Conservation (phyloP, 1,140 invertebrate genomes). For the Olivierus martensii region DNA sequence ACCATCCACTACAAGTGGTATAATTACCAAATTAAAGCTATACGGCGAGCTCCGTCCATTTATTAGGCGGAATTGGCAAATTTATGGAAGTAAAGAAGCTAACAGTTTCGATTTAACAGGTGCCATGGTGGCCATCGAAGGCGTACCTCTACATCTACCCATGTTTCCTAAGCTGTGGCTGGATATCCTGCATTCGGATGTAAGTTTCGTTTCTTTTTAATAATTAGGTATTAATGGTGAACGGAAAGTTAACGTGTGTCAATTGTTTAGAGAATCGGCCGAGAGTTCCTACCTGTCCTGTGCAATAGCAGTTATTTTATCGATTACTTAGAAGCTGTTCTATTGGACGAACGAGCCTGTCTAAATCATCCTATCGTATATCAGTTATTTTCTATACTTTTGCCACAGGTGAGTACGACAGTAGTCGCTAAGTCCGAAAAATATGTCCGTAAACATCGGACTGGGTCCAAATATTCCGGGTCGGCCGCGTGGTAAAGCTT, state of each 20-base stretch:
- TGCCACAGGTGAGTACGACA: slow-evolving; percentile 55
- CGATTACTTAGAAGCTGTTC: slow-evolving; percentile 65
- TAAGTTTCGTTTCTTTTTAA: slow-evolving; percentile 2
- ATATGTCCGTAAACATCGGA: too few species aligned
- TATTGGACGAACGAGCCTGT: slow-evolving; percentile 61
- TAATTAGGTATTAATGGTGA: too few species aligned
- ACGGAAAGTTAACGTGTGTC: too few species aligned
- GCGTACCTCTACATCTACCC: slow-evolving; percentile 60
- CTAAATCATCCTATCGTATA: slow-evolving; percentile 61
- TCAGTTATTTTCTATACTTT: slow-evolving; percentile 64
- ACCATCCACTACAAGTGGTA: too few species aligned
- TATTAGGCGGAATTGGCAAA: too few species aligned
- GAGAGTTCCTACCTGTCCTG: slow-evolving; percentile 59
- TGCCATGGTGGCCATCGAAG: slow-evolving; percentile 74
- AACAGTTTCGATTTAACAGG: too few species aligned
- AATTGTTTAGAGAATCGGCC: slow-evolving; percentile 31
- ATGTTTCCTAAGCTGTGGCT: slow-evolving; percentile 74
- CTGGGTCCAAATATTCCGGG: too few species aligned
- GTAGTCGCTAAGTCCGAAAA: too few species aligned
- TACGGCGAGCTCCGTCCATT: too few species aligned
- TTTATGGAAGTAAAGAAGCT: too few species aligned
- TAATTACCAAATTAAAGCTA: too few species aligned
- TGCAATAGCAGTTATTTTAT: slow-evolving; percentile 61
- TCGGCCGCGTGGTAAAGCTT: too few species aligned
- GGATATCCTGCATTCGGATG: slow-evolving; percentile 56